A percentile compares a stretch with the other conserved stretches of the same genome.
Evolutionary conservation across 1,140 invertebrate genomes (phyloP).

Genomic region (Polyergus mexicanus): DNA sequence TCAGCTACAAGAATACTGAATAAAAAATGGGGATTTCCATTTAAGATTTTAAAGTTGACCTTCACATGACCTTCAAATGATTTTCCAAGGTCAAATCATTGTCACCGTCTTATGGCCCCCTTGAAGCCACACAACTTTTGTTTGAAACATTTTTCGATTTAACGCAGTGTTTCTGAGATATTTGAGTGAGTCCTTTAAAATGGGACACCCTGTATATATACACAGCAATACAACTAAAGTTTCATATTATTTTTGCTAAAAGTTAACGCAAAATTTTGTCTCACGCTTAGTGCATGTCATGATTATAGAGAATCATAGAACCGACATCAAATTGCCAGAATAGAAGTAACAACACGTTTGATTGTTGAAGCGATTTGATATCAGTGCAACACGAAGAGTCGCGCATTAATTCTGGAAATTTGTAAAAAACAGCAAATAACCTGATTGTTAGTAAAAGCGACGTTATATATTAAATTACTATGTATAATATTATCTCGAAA

Average conservation of each 20-base stretch:
- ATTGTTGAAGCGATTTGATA: not conserved
- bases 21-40: too few relatives aligned
- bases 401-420: slow-evolving; percentile 12
- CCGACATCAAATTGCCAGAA: not conserved
- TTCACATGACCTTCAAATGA: too few relatives aligned
- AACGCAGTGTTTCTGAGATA: too few relatives aligned
- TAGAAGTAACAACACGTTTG: not conserved
- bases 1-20: too few relatives aligned
- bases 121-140: too few relatives aligned
- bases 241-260: not conserved
- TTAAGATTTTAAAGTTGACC: too few relatives aligned
- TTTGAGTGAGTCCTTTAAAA: too few relatives aligned
- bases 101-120: too few relatives aligned
- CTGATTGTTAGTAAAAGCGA: not conserved
- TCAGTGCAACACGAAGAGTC: not conserved
- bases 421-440: slow-evolving; percentile 30
- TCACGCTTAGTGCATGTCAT: not conserved
- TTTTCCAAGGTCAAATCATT: too few relatives aligned
- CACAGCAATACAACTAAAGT: not conserved
- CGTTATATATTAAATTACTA: slow-evolving; percentile 19
- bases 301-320: not conserved
- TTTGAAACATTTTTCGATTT: too few relatives aligned
- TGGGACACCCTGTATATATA: too few relatives aligned
- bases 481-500: slow-evolving; percentile 13
- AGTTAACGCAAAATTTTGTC: not conserved